A percentile compares a stretch with the other conserved stretches of the same genome.
Evolutionary conservation across 2,113 vertebrate genomes (phyloP).

Genomic region (Corythaixoides concolor): DNA sequence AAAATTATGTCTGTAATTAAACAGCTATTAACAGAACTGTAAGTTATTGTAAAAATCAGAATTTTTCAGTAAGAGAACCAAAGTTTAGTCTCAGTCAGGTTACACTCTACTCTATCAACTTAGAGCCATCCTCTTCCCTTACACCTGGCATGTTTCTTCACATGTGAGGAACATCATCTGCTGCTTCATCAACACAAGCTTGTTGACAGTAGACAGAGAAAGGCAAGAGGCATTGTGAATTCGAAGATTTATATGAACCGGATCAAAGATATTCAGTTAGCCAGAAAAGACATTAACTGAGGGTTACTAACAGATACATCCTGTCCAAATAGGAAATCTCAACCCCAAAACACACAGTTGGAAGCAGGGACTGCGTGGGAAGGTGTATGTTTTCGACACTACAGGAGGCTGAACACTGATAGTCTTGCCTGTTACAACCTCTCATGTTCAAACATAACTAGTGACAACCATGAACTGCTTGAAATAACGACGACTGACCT

Average conservation of each 20-base stretch:
- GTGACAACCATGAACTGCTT: accelerated
- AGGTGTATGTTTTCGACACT: background rate
- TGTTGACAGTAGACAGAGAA: background rate
- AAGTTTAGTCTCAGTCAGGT: background rate
- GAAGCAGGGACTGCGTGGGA: background rate
- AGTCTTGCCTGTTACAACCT: background rate
- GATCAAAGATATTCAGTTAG: background rate
- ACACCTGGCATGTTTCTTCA: background rate
- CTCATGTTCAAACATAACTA: accelerated
- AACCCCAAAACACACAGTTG: accelerated
- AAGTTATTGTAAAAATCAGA: background rate
- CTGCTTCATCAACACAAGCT: background rate
- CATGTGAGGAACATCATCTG: background rate
- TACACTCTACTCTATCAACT: background rate
- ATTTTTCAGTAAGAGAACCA: background rate
- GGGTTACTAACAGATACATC: background rate
- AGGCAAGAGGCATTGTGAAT: accelerated
- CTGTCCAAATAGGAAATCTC: background rate
- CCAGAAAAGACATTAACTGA: background rate
- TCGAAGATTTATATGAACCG: background rate
- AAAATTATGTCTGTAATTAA: background rate
- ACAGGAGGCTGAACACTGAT: background rate
- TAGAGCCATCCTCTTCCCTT: background rate
- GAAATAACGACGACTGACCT: background rate
- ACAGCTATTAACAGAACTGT: background rate